Percentiles rank a stretch among this genome's conserved stretches.
Conservation (phyloP, 2,113 vertebrate species). For the Riparia riparia region DNA sequence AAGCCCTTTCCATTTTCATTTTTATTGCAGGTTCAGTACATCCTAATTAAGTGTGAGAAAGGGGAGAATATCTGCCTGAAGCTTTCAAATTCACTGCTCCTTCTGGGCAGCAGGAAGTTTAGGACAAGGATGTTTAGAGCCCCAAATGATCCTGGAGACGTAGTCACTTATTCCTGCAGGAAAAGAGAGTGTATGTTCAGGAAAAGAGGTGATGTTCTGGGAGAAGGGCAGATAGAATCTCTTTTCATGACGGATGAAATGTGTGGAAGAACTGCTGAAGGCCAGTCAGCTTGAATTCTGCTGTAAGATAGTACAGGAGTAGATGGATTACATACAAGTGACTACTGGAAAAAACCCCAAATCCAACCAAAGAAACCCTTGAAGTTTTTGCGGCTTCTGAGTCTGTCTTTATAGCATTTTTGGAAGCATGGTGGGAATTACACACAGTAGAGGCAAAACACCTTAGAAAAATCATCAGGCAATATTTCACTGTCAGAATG, state of each 20-base stretch:
- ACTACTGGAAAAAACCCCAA: neutral
- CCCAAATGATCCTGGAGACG: neutral
- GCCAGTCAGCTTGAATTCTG: neutral
- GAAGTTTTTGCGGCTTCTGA: neutral
- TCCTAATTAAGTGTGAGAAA: neutral
- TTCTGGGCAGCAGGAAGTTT: neutral
- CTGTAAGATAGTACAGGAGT: neutral
- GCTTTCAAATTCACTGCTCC: neutral
- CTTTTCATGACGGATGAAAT: neutral
- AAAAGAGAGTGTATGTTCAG: neutral
- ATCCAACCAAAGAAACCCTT: accelerated
- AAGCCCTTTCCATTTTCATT: neutral
- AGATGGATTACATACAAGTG: neutral
- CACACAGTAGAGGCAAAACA: neutral
- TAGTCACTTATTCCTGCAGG: neutral
- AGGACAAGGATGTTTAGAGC: neutral
- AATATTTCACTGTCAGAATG: neutral
- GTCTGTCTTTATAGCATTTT: neutral
- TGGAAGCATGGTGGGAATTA: neutral
- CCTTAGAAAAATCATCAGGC: neutral
- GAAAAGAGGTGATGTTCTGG: neutral
- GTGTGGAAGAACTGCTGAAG: neutral
- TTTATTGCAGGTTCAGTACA: neutral
- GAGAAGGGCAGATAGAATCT: neutral
- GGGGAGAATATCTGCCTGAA: neutral